Percentiles rank a stretch among this genome's conserved stretches.
Evolutionary conservation across 2,113 vertebrate genomes (phyloP).

Genomic region (Cnemophilus loriae): DNA sequence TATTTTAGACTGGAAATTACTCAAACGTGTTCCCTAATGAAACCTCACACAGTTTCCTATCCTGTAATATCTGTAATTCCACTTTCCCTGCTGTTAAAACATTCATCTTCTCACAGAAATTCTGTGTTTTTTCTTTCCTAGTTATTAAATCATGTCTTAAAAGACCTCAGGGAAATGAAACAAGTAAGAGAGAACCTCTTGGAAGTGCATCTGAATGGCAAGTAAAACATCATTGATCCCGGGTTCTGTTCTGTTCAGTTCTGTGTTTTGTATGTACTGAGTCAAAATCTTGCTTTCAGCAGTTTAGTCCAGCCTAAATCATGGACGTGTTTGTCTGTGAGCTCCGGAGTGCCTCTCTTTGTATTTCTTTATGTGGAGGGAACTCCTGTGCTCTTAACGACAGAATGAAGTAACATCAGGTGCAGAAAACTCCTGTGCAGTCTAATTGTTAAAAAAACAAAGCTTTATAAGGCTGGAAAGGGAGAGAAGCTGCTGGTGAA

Average conservation of each 20-base stretch:
- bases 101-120: background rate
- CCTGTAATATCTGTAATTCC: background rate
- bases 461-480: background rate
- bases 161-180: conserved; percentile 77
- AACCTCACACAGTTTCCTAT: background rate
- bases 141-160: conserved; percentile 83
- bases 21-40: background rate
- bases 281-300: background rate
- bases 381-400: background rate
- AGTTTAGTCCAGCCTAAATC: background rate
- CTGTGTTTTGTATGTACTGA: background rate
- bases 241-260: fast-evolving
- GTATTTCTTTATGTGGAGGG: fast-evolving
- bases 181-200: conserved; percentile 81
- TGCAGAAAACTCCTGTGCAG: background rate
- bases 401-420: background rate
- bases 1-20: background rate
- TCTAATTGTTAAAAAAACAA: background rate
- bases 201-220: conserved; percentile 89
- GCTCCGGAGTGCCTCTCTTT: background rate
- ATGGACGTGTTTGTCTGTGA: background rate
- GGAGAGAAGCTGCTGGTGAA: background rate
- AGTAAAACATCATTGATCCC: conserved; percentile 5
- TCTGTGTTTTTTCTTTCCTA: conserved; percentile 24
- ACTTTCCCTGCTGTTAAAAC: background rate